phyloP scores from a whole-genome alignment of 2,113 vertebrate species.

The Toxotes chatareus region DNA sequence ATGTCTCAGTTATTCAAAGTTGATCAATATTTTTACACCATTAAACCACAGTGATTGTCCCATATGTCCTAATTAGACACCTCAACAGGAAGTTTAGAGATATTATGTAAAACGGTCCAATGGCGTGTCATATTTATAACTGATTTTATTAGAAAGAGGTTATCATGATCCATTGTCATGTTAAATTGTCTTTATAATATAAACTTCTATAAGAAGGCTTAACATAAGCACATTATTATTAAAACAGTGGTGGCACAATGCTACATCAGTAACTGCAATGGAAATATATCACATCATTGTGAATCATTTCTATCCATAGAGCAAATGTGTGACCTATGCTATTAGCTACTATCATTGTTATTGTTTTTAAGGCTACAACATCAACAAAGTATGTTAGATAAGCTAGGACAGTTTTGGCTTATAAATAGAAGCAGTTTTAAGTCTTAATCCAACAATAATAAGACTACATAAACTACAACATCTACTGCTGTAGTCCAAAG shows the following conservation, averaged over 20 bases:
- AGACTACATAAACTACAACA: constrained; percentile 70
- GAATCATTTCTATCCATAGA: constrained; percentile 64
- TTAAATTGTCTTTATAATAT: constrained; percentile 79
- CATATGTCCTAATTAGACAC: not conserved
- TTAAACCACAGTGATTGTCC: not conserved
- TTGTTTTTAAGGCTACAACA: constrained; percentile 80
- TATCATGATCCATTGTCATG: constrained; percentile 78
- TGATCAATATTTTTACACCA: not conserved
- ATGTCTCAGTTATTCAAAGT: not conserved
- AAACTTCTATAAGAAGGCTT: constrained; percentile 84
- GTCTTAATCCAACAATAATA: constrained; percentile 62
- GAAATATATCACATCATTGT: constrained; percentile 64
- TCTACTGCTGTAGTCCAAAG: constrained; percentile 71
- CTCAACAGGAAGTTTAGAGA: not conserved
- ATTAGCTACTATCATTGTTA: constrained; percentile 72
- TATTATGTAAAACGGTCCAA: constrained; percentile 21
- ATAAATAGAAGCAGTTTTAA: constrained; percentile 79
- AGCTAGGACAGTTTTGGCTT: constrained; percentile 80
- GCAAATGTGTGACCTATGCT: constrained; percentile 66
- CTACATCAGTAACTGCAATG: constrained; percentile 78
- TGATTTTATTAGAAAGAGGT: constrained; percentile 84
- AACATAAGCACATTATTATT: constrained; percentile 81
- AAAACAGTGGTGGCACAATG: constrained; percentile 82
- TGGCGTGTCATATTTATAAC: constrained; percentile 41
- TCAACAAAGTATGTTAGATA: constrained; percentile 77